Conservation (phyloP, 1,140 invertebrate genomes). For the Calycopis cecrops region DNA sequence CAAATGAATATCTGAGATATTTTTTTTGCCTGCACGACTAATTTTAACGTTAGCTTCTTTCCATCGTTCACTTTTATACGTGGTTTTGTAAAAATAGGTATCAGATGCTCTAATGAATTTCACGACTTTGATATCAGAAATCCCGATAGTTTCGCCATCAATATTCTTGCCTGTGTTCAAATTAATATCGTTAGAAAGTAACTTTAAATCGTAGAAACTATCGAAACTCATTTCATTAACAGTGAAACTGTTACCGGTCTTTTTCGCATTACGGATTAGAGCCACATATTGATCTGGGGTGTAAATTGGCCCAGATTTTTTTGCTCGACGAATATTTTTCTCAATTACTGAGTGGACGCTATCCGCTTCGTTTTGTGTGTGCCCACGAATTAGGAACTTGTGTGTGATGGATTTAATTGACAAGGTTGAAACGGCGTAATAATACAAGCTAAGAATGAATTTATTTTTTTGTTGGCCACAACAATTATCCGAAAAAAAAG, state of each 20-base stretch:
- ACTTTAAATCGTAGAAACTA: conserved; percentile 11
- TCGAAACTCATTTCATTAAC: conserved; percentile 10
- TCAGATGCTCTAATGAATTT: conserved; percentile 6
- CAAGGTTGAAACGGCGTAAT: conserved; percentile 5
- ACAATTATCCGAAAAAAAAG: conserved; percentile 11
- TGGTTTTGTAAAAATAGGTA: background rate
- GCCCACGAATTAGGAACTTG: too few relatives aligned
- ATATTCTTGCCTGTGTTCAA: conserved; percentile 9
- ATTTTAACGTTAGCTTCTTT: background rate
- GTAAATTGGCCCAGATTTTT: too few relatives aligned
- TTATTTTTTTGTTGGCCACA: conserved; percentile 9
- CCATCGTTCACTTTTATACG: background rate
- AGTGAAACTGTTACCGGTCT: conserved; percentile 2
- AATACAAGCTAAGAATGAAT: conserved; percentile 9
- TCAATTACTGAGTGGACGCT: too few relatives aligned
- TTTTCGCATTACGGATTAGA: conserved; percentile 12
- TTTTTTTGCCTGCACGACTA: background rate
- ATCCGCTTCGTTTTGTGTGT: too few relatives aligned
- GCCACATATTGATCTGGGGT: background rate
- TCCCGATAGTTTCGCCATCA: conserved; percentile 1
- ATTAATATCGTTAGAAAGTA: conserved; percentile 13
- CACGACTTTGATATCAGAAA: conserved; percentile 1
- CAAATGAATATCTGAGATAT: background rate
- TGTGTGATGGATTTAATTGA: too few relatives aligned
- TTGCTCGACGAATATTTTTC: too few relatives aligned